Base-by-base conservation (phyloP, 2,888 invertebrate genomes). In the Zaprionus lineosus region DNA sequence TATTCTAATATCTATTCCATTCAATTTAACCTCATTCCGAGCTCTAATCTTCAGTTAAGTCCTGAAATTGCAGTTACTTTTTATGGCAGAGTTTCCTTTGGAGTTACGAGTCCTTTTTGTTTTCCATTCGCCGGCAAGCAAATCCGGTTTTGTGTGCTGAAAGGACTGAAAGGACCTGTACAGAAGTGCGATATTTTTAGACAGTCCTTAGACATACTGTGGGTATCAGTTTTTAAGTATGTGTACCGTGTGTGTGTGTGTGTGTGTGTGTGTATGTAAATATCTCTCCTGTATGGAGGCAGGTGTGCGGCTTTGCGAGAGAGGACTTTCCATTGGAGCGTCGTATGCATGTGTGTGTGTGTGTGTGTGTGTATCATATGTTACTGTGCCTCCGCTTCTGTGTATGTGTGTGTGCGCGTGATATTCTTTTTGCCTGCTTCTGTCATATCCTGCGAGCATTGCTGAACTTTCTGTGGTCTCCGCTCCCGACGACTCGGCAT, bases 181-280 rank as follows among this genome's bases (percentile, higher is more conserved):
- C 56, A 40, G 21, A 21, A 34, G 37, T 48, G 60, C 26, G 53
- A 37, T 50, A 36, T 26, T 46, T 53, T 31, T 53, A 66, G 66
- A 56, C 56, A 48, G 63, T 65, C 68, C 65, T 65, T 60, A 65
- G 65, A 67, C 65, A 59, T 52, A 14, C 31, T 24, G 3, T 7
- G 15, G 9, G 11, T 31, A 31, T 6, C 8, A n/a, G 3, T 29
- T 29, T 9, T 29, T 3, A 6, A 29, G 29, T 21, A 21, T 21
- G 21, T 5, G 24, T 8, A 8, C 9, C 4, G 7, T 29, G 15
- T 21, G 4, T 7, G 1, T 29, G 9, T 3, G 7, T 39, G 8
- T 28, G 34, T 41, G 29, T 33, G 48, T 28, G 31, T 50, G 11
- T 9, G 50, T 48, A 66, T 65, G 67, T 65, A 65, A 67, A 65